A percentile compares a stretch with the other conserved stretches of the same genome.
Evolutionary conservation across 2,113 vertebrate species (phyloP).

Genomic region (Daubentonia madagascariensis): DNA sequence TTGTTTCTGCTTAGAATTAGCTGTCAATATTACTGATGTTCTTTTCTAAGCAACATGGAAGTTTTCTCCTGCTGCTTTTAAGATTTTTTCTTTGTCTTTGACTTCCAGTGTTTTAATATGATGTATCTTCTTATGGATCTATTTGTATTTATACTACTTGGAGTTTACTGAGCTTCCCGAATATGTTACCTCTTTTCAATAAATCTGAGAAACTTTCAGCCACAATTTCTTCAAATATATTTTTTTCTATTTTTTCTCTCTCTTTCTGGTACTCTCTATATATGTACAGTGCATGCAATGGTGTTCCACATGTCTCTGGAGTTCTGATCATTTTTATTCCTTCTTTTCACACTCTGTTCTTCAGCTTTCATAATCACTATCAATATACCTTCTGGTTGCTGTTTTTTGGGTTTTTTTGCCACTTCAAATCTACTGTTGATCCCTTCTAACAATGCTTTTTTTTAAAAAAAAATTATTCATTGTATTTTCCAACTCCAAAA

Average conservation of each 20-base stretch:
- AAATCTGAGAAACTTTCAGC: neutral
- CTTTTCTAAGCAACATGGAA: neutral
- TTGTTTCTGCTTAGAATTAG: neutral
- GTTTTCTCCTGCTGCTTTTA: neutral
- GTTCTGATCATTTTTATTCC: neutral
- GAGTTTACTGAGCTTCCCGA: neutral
- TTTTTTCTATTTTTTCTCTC: neutral
- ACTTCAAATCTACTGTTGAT: neutral
- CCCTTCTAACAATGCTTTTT: neutral
- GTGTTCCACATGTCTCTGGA: neutral
- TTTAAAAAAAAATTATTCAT: neutral
- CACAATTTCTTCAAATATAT: neutral
- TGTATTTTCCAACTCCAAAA: neutral
- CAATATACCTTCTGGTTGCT: neutral
- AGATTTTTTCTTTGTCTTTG: neutral
- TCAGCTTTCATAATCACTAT: neutral
- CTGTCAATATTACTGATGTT: neutral
- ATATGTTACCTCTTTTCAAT: neutral
- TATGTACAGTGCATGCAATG: neutral
- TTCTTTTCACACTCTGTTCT: neutral
- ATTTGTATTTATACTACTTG: neutral
- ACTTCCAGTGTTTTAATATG: neutral
- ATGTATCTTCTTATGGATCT: neutral
- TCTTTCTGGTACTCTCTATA: neutral
- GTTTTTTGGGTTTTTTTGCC: too few relatives aligned